Evolutionary conservation across 2,888 invertebrate genomes (phyloP), one percentile per base, ranked within the genome.

Genomic region (Andrena fulva): DNA sequence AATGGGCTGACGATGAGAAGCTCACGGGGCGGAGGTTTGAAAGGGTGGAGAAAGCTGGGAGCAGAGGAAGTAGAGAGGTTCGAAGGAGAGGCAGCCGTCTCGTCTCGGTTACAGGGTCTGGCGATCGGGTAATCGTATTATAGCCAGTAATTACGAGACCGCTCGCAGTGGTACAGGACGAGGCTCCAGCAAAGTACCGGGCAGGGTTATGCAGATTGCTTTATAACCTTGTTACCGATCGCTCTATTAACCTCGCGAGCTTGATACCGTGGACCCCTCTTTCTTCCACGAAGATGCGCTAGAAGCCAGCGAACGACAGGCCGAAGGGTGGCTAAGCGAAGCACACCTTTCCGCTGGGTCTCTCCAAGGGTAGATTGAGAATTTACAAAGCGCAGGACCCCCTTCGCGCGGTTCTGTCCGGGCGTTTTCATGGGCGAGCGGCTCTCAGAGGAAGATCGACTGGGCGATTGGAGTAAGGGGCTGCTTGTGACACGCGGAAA

Each of bases 141-240:
- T 91, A 90, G 89, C 87, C 85, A 89, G 91, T 92, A 93, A 93
- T 93, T 93, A 92, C 91, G 90, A 89, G 88, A 85, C 91, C 85
- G 85, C 85, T 85, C 87, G 86, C 85, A 87, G 82, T 84, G 77
- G 60, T 73, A 70, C 78, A 67, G 78, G 80, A 63, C 73, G 63
- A 73, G 82, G 62, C 85, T 88, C 77, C 86, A 71, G 89, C 89
- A 92, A 91, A 92, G 92, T 92, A 90, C 89, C 87, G 87, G 87
- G 80, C 87, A 87, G 90, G 92, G 92, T 92, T 93, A 93, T 93
- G 93, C 93, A 94, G 93, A 94, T 94, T 93, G 93, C 93, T 93
- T 93, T 92, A 91, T 93, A 93, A 94, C 92, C 92, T 92, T 90
- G 91, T 94, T 93, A 94, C 92, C 91, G 92, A 93, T 93, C 92